Evolutionary conservation across 2,797 vertebrate genomes (phyloP).

Genomic region (Selene dorsalis): DNA sequence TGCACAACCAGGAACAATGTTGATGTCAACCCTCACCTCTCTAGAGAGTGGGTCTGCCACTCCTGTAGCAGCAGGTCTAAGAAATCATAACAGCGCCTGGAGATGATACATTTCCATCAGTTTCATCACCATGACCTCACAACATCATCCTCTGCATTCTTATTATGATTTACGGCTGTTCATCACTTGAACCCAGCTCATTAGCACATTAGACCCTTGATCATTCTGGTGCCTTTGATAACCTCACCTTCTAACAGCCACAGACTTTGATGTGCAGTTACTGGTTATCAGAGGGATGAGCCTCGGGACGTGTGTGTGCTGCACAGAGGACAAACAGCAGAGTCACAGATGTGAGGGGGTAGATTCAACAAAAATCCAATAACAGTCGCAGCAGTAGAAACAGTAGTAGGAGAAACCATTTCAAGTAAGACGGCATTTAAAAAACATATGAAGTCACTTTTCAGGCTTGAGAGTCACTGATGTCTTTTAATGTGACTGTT

Average conservation of each 20-base stretch:
- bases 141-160: background rate
- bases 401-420: no score
- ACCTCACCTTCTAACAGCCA: slow-evolving; percentile 94
- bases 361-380: background rate
- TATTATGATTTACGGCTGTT: background rate
- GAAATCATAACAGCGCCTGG: slow-evolving; percentile 96
- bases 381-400: background rate
- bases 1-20: background rate
- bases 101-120: slow-evolving; percentile 33
- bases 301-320: slow-evolving; percentile 97
- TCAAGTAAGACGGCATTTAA: no score
- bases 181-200: background rate
- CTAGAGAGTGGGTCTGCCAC: slow-evolving; percentile 97
- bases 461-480: no score
- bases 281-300: slow-evolving; percentile 98
- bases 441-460: no score
- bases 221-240: background rate
- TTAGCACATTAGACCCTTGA: background rate
- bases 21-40: slow-evolving; percentile 86
- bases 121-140: background rate
- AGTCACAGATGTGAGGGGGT: background rate
- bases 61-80: slow-evolving; percentile 95
- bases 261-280: slow-evolving; percentile 97
- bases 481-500: no score
- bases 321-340: slow-evolving; percentile 37